Conservation (phyloP, 2,888 invertebrate species). For the Andricus quercusramuli region DNA sequence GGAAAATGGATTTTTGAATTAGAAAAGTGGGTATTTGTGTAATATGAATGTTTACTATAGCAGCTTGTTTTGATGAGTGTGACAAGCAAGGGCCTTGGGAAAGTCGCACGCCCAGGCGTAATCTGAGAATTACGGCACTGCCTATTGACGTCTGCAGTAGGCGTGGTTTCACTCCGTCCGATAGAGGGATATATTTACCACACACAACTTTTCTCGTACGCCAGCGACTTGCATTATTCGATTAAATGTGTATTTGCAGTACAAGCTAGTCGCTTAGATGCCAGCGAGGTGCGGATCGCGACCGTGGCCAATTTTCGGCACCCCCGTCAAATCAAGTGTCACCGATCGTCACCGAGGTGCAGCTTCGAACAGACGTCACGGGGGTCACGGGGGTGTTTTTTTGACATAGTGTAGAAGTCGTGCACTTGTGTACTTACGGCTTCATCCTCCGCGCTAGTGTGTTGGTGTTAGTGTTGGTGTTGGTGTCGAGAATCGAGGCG, state of each 20-base stretch:
- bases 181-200: conserved; percentile 74
- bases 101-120: conserved; percentile 46
- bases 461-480: conserved; percentile 14
- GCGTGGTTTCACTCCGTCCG: conserved; percentile 74
- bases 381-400: conserved; percentile 51
- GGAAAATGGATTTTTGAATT: background rate
- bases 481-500: conserved; percentile 8
- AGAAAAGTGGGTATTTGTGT: background rate
- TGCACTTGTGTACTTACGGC: conserved; percentile 29
- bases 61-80: conserved; percentile 4
- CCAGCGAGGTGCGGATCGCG: conserved; percentile 66
- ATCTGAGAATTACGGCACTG: conserved; percentile 69
- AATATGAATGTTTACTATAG: background rate
- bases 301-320: conserved; percentile 66
- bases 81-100: background rate
- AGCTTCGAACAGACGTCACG: conserved; percentile 16
- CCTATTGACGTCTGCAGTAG: conserved; percentile 78
- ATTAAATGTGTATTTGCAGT: conserved; percentile 72
- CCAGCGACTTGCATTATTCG: conserved; percentile 65
- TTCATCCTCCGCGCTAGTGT: conserved; percentile 32
- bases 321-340: conserved; percentile 63
- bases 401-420: conserved; percentile 15
- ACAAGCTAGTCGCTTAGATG: conserved; percentile 64
- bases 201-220: conserved; percentile 67
- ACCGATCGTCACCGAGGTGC: conserved; percentile 26